A percentile compares a stretch with the other conserved stretches of the same genome.
These are phyloP conservation scores for Tangara arthus DNA, from an alignment of 2,797 vertebrate genomes.

Conservation along the genomic window DNA sequence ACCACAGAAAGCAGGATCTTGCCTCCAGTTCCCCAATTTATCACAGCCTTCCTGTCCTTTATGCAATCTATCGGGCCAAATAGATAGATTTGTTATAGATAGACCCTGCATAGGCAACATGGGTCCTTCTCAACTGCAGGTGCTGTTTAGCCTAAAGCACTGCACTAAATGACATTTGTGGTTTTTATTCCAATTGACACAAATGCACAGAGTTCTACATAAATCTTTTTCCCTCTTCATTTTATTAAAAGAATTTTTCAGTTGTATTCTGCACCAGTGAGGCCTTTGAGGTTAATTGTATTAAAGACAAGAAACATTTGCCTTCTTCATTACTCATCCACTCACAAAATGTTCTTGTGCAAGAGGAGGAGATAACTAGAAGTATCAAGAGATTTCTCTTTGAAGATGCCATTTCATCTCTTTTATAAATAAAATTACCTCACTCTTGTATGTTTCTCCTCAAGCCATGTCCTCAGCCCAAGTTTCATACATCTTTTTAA, in stretches of 20 bases:
- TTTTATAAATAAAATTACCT: neutral
- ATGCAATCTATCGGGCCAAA: neutral
- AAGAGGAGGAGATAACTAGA: neutral
- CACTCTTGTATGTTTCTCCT: neutral
- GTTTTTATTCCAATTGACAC: neutral
- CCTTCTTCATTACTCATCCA: neutral
- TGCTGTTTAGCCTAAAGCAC: neutral
- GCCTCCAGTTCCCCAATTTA: neutral
- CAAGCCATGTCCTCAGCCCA: neutral
- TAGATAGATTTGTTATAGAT: too few species aligned
- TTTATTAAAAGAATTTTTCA: neutral
- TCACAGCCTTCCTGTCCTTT: neutral
- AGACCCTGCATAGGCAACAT: rapidly evolving
- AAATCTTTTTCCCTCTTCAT: neutral
- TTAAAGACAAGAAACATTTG: neutral
- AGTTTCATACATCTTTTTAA: neutral
- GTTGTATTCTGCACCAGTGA: neutral
- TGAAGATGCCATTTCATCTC: neutral
- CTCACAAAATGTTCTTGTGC: neutral
- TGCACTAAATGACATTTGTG: neutral
- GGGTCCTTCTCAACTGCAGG: neutral
- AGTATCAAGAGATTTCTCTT: neutral
- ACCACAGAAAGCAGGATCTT: neutral
- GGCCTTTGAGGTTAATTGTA: neutral
- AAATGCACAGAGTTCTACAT: neutral